A percentile compares a stretch with the other conserved stretches of the same genome.
Evolutionary conservation across 2,888 invertebrate species (phyloP).

Genomic region (Quadroppia sp.): DNA sequence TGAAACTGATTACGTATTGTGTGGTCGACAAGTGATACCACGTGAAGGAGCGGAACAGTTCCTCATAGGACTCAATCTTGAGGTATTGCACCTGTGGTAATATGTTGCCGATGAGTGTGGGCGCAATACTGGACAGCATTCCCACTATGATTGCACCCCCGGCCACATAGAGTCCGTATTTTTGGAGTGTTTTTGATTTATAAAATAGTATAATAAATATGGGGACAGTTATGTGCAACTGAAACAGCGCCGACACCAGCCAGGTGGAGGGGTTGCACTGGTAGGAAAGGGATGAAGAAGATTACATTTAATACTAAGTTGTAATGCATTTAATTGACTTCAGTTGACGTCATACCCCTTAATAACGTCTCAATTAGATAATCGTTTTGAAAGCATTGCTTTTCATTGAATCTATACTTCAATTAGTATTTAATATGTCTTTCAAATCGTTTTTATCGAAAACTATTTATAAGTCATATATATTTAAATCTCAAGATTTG

Average conservation of each 20-base stretch:
- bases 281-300: too few species aligned
- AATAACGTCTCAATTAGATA: too few species aligned
- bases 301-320: too few species aligned
- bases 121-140: background rate
- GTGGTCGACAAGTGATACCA: conserved; percentile 40
- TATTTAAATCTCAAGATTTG: too few species aligned
- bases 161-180: background rate
- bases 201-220: conserved; percentile 30
- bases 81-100: conserved; percentile 40
- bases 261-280: conserved; percentile 40
- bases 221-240: conserved; percentile 32
- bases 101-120: conserved; percentile 24
- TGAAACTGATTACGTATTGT: conserved; percentile 31
- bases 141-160: background rate
- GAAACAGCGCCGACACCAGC: conserved; percentile 38
- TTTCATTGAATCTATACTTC: too few species aligned
- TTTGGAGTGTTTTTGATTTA: background rate
- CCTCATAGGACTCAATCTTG: conserved; percentile 23
- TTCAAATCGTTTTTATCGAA: too few species aligned
- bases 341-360: too few species aligned
- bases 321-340: too few species aligned
- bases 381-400: too few species aligned
- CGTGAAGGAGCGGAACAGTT: conserved; percentile 21
- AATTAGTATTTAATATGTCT: too few species aligned
- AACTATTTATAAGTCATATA: too few species aligned